Base-by-base conservation (phyloP, 2,888 invertebrate genomes). In the Amiota communis region DNA sequence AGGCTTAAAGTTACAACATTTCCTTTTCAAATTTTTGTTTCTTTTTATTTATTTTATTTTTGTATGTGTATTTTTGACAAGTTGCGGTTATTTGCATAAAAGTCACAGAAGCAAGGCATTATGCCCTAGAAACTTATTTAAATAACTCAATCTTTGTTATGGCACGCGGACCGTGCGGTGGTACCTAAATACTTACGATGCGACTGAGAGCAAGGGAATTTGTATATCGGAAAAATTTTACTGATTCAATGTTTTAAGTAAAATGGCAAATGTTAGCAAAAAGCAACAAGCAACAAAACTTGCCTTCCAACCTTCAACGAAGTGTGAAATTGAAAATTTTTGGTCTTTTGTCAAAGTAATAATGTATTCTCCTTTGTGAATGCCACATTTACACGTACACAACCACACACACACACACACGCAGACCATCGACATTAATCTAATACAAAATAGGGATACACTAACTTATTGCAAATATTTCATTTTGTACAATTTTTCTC, bases 291-390 rank as follows among this genome's bases (percentile, higher is more conserved):
- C 64, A 71, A 46, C 36, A n/a, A 71, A 56, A 57, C 64, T 71
- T 75, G 57, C 51, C 75, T 73, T 65, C 36, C 36, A 36, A 75
- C 76, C 76, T 79, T 76, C 86, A 84, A 77, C 78, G 86, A 83
- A 77, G 81, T 86, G 86, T 83, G 81, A 83, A 83, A 83, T 86
- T 82, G 78, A 79, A 70, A 70, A 69, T 69, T 46, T 59, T 51
- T 63, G 51, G 59, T 70, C 51, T 68, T 53, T 68, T 68, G 67
- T 68, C 67, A 68, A 68, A 68, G n/a, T 15, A 23, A 12, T 51
- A 68, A 68, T 68, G 20, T 59, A 59, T 59, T 59, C 36, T 36
- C 59, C 59, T 59, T 59, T 13, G 15, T 23, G 23, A 23, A 23
- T 23, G 23, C 3, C 23, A 23, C 23, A 23, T 23, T 23, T 36